phyloP scores from a whole-genome alignment of 2,797 vertebrate genomes.

The Melanotaenia parkinsoni region DNA sequence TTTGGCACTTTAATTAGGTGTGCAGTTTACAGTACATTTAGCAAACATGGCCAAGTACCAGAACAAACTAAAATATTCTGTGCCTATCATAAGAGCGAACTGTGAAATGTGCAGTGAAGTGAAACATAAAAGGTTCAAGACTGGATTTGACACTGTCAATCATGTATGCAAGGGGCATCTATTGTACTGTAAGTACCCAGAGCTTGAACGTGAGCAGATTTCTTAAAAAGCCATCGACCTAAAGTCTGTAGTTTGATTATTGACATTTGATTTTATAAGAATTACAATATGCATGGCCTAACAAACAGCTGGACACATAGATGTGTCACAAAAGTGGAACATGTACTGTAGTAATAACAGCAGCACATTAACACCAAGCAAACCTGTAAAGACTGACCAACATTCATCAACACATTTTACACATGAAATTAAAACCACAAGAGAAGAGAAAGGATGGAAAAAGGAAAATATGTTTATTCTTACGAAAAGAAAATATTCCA shows the following conservation, averaged over 20 bases:
- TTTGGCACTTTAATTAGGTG: slow-evolving; percentile 23
- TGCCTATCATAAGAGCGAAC: slow-evolving; percentile 45
- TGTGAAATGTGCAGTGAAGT: slow-evolving; percentile 78
- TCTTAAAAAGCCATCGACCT: neutral
- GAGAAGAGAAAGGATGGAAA: slow-evolving; percentile 12
- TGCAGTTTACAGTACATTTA: slow-evolving; percentile 44
- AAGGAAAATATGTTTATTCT: slow-evolving; percentile 23
- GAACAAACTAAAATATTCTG: slow-evolving; percentile 71
- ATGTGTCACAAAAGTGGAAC: neutral
- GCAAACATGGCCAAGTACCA: slow-evolving; percentile 48
- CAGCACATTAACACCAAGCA: neutral
- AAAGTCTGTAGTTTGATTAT: slow-evolving; percentile 1
- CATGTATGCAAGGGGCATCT: slow-evolving; percentile 48
- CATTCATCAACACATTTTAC: slow-evolving; percentile 3
- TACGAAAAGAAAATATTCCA: slow-evolving; percentile 36
- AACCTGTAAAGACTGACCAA: neutral
- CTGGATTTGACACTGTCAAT: slow-evolving; percentile 78
- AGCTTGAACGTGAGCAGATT: neutral
- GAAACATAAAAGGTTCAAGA: slow-evolving; percentile 75
- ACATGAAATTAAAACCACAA: slow-evolving; percentile 10
- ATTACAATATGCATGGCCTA: neutral
- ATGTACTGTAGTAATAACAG: neutral
- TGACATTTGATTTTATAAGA: slow-evolving; percentile 1
- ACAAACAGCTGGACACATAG: neutral
- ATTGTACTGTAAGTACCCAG: neutral